Base-by-base conservation (phyloP, 2,888 invertebrate species). In the Barypeithes pellucidus region DNA sequence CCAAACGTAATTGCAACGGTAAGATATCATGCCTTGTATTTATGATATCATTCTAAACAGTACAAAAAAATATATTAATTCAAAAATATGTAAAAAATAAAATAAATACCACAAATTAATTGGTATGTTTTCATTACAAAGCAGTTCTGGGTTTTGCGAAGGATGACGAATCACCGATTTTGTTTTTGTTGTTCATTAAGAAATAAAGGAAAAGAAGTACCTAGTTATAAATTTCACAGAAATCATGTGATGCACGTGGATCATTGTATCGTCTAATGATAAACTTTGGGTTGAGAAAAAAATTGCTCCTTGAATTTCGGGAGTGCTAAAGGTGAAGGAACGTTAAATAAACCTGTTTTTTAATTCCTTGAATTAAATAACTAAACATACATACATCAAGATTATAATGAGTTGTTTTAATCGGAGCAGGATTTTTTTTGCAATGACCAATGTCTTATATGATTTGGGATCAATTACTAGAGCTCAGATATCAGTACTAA, bases 61-160 rank as follows among this genome's bases (percentile, higher is more conserved):
- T 33, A 33, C 8, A 4, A 36, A 9, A 36, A 11, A 50, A 50
- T 22, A 12, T 12, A 14, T 11, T 22, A 22, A 50, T 50, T 9
- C 20, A 12, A 20, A 50, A 22, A 50, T 9, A 50, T 20, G 20
- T 22, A 50, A 12, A 50, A 50, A 50, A 50, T 50, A 22, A 22
- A 50, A 22, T 50, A 50, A 50, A 50, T 50, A 11, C 45, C 20
- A 2, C 43, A 2, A 18, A 43, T 43, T 22, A 8, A 50, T 50
- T 11, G 11, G 50, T 20, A 50, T 50, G 50, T 45, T 45, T 45
- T 45, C 18, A 18, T 45, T 4, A 20, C 18, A 7, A 22, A 24
- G 5, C 50, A 50, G n/a, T 22, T 24, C n/a, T 24, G 24, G 22
- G n/a, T n/a, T 24, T 50, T 12, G 50, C 12, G 22, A 50, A 50